phyloP scores from a whole-genome alignment of 2,113 vertebrate species.

The Bungarus multicinctus region DNA sequence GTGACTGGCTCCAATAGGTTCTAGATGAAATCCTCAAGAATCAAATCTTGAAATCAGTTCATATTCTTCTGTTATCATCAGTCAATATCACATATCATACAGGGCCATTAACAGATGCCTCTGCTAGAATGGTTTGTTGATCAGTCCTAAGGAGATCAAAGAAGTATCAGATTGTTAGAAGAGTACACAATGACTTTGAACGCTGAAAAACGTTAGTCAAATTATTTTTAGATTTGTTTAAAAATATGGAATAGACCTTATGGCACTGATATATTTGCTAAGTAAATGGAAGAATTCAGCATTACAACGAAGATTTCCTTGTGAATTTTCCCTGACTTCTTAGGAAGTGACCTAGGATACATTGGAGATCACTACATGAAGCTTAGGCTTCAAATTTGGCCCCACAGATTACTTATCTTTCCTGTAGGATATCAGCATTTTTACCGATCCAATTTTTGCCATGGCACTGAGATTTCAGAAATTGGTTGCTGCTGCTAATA shows the following conservation, averaged over 20 bases:
- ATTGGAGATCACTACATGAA: neutral
- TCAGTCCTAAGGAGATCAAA: slow-evolving; percentile 73
- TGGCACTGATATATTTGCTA: neutral
- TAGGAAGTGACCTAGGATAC: neutral
- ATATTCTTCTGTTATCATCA: slow-evolving; percentile 69
- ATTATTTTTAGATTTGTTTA: neutral
- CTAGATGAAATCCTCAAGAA: slow-evolving; percentile 70
- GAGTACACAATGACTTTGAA: neutral
- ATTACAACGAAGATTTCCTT: neutral
- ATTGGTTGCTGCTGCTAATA: neutral
- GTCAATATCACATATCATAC: slow-evolving; percentile 77
- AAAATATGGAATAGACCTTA: neutral
- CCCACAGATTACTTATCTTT: neutral
- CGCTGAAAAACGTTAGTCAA: neutral
- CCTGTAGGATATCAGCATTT: neutral
- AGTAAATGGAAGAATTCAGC: neutral
- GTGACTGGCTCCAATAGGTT: slow-evolving; percentile 70
- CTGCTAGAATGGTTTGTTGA: slow-evolving; percentile 72
- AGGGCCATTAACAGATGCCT: slow-evolving; percentile 85
- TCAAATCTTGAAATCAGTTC: slow-evolving; percentile 69
- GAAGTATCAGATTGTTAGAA: neutral
- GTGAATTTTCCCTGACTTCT: neutral
- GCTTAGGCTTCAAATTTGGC: neutral
- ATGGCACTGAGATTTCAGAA: neutral
- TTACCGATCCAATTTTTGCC: neutral